Evolutionary conservation across 1,140 invertebrate genomes (phyloP).

Genomic region (Drosophila rufa): DNA sequence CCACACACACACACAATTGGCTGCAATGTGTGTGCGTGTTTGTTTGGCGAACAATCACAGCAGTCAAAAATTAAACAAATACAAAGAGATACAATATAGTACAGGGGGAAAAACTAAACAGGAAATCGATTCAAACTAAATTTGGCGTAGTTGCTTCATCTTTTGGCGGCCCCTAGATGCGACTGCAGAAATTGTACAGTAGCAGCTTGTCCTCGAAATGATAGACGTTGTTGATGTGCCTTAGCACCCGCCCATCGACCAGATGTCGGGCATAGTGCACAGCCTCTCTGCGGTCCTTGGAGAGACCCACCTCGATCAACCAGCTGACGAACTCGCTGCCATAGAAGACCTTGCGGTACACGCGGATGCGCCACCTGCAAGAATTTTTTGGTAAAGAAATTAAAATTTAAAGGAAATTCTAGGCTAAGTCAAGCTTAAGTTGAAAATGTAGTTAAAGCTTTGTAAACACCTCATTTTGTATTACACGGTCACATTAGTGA

Average conservation of each 20-base stretch:
- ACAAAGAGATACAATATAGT: conserved; percentile 36
- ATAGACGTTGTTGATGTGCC: conserved; percentile 92
- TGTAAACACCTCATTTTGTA: no score
- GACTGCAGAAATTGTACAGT: conserved; percentile 88
- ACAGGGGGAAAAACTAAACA: conserved; percentile 45
- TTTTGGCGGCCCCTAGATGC: conserved; percentile 57
- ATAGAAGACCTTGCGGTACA: conserved; percentile 92
- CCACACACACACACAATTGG: conserved; percentile 38
- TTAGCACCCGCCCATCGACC: conserved; percentile 92
- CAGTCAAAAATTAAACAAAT: conserved; percentile 54
- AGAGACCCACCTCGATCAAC: conserved; percentile 92
- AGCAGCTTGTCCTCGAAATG: conserved; percentile 92
- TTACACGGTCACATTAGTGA: no score
- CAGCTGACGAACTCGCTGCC: conserved; percentile 94
- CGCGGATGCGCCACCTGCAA: conserved; percentile 89
- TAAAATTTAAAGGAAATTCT: background rate
- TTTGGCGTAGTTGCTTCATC: conserved; percentile 71
- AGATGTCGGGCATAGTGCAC: conserved; percentile 93
- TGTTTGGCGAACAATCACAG: conserved; percentile 71
- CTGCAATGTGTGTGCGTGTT: conserved; percentile 42
- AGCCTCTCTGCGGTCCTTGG: conserved; percentile 91
- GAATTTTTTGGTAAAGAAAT: conserved; percentile 1
- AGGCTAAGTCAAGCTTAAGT: background rate
- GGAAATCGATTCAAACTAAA: conserved; percentile 62
- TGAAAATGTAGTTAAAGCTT: background rate